phyloP scores from a whole-genome alignment of 2,113 vertebrate species.

The Petrocephalus zakoni region DNA sequence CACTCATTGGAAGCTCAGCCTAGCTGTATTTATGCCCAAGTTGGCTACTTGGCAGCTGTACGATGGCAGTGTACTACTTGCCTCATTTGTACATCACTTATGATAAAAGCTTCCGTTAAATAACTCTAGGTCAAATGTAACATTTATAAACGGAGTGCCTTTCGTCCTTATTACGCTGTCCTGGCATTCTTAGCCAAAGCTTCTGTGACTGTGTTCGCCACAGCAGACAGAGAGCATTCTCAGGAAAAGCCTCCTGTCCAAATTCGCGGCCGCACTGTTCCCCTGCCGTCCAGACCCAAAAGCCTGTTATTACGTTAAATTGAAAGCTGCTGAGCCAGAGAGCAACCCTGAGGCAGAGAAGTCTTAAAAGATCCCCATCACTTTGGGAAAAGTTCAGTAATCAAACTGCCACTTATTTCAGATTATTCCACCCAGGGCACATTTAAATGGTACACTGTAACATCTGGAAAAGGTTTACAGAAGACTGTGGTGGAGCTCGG shows the following conservation, averaged over 20 bases:
- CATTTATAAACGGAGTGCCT: neutral
- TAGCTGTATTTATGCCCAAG: neutral
- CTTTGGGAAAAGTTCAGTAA: conserved; percentile 20
- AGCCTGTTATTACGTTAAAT: conserved; percentile 38
- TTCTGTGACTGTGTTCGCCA: neutral
- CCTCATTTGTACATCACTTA: neutral
- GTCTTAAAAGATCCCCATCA: neutral
- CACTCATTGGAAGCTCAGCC: neutral
- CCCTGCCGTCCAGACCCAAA: conserved; percentile 18
- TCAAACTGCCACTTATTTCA: conserved; percentile 16
- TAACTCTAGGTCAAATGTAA: neutral
- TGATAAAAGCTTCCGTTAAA: neutral
- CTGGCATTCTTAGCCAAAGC: neutral
- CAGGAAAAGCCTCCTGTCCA: neutral
- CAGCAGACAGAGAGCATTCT: neutral
- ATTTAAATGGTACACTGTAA: neutral
- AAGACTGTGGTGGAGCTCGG: neutral
- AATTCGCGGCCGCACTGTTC: neutral
- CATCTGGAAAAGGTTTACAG: neutral
- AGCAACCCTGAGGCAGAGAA: neutral
- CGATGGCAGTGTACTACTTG: neutral
- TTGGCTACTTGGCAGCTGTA: neutral
- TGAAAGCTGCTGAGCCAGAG: conserved; percentile 27
- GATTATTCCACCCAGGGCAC: conserved; percentile 6
- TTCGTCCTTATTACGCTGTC: neutral